phyloP scores from a whole-genome alignment of 1,140 invertebrate genomes.

The Danaus plexippus region DNA sequence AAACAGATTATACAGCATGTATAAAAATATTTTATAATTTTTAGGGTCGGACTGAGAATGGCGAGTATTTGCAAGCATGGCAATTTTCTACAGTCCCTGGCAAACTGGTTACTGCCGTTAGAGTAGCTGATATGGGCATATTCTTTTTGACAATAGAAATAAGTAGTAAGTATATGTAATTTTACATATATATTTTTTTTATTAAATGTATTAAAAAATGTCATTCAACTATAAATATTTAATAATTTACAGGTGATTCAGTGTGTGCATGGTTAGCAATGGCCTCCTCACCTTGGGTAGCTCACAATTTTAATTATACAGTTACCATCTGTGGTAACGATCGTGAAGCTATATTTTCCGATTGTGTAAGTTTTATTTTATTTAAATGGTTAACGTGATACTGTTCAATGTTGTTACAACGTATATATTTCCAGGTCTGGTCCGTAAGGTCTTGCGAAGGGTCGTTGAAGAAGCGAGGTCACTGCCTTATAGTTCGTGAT shows the following conservation, averaged over 20 bases:
- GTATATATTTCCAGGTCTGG: slow-evolving; percentile 45
- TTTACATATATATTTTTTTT: slow-evolving; percentile 3
- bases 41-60: slow-evolving; percentile 57
- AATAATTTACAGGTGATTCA: slow-evolving; percentile 34
- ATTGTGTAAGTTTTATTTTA: slow-evolving; percentile 43
- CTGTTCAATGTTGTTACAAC: neutral
- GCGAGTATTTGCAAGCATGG: slow-evolving; percentile 61
- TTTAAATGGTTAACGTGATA: slow-evolving; percentile 1
- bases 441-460: slow-evolving; percentile 60
- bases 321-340: slow-evolving; percentile 61
- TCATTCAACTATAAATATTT: slow-evolving; percentile 5
- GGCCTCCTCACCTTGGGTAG: slow-evolving; percentile 55
- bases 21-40: slow-evolving; percentile 18
- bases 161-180: slow-evolving; percentile 35
- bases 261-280: slow-evolving; percentile 56
- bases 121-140: slow-evolving; percentile 58
- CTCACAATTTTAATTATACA: slow-evolving; percentile 49
- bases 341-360: slow-evolving; percentile 60
- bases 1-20: neutral
- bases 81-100: slow-evolving; percentile 53
- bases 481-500: slow-evolving; percentile 40
- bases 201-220: neutral
- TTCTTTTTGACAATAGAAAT: slow-evolving; percentile 64
- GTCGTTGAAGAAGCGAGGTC: slow-evolving; percentile 52
- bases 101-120: slow-evolving; percentile 52